phyloP scores from a whole-genome alignment of 2,888 invertebrate genomes.

The Drosophila neonasuta region DNA sequence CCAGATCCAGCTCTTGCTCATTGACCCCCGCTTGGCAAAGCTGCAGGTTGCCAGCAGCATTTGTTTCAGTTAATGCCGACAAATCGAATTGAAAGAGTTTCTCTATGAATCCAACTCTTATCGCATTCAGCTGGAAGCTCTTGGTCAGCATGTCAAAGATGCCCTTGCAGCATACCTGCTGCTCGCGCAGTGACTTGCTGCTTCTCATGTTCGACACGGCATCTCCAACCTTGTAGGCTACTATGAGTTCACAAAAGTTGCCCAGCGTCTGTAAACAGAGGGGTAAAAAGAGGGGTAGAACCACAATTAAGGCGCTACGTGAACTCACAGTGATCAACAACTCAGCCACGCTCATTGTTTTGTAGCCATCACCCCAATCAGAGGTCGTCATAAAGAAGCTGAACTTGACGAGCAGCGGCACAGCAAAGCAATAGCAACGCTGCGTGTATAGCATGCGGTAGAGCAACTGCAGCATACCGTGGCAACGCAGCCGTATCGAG shows the following conservation, averaged over 20 bases:
- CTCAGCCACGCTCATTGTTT: slow-evolving; percentile 12
- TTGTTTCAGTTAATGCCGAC: not conserved
- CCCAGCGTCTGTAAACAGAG: slow-evolving; percentile 28
- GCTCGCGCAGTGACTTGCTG: slow-evolving; percentile 15
- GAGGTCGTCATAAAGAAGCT: slow-evolving; percentile 42
- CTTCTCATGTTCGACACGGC: not conserved
- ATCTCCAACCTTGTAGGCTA: slow-evolving; percentile 1
- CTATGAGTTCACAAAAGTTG: slow-evolving; percentile 22
- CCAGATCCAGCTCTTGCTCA: too few relatives aligned
- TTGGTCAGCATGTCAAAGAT: slow-evolving; percentile 31
- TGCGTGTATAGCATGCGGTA: slow-evolving; percentile 40
- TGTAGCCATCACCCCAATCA: slow-evolving; percentile 24
- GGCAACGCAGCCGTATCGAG: slow-evolving; percentile 3
- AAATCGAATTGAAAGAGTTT: slow-evolving; percentile 26
- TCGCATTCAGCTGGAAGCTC: slow-evolving; percentile 10
- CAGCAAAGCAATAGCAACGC: slow-evolving; percentile 27
- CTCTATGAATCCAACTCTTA: slow-evolving; percentile 9
- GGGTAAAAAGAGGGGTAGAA: not conserved
- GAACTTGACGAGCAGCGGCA: slow-evolving; percentile 44
- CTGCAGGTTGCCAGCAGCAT: not conserved
- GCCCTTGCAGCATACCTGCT: slow-evolving; percentile 34
- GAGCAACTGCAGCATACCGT: slow-evolving; percentile 29
- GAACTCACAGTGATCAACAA: slow-evolving; percentile 39
- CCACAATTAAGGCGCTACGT: too few relatives aligned
- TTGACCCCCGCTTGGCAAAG: too few relatives aligned